Evolutionary conservation across 2,113 vertebrate species (phyloP).

Genomic region (Zosterops japonicus): DNA sequence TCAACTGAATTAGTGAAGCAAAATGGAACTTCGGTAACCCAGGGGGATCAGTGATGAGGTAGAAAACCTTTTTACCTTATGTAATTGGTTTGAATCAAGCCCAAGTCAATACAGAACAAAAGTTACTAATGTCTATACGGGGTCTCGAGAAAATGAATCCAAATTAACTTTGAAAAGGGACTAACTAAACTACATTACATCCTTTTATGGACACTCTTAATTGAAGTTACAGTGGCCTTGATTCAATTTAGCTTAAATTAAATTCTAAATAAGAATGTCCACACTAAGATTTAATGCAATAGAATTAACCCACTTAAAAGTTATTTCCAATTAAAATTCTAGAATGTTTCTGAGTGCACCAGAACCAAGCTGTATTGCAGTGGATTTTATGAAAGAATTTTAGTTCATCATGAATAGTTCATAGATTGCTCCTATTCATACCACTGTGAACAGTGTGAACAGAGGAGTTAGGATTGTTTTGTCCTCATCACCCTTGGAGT

Average conservation of each 20-base stretch:
- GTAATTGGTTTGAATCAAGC: conserved; percentile 11
- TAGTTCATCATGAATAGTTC: not conserved
- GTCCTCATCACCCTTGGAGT: not conserved
- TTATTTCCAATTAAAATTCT: conserved; percentile 48
- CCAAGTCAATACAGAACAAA: conserved; percentile 26
- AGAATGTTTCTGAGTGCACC: not conserved
- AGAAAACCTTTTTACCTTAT: conserved; percentile 28
- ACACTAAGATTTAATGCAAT: conserved; percentile 44
- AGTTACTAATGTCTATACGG: not conserved
- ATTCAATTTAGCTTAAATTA: conserved; percentile 58
- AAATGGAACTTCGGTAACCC: not conserved
- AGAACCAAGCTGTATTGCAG: not conserved
- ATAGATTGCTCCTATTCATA: not conserved
- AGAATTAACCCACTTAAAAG: conserved; percentile 46
- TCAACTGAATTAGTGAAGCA: not conserved
- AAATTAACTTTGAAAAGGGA: conserved; percentile 49
- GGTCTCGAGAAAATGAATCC: conserved; percentile 14
- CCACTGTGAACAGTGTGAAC: not conserved
- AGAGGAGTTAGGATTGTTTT: not conserved
- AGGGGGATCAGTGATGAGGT: not conserved
- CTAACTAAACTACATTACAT: conserved; percentile 27
- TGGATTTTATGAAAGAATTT: not conserved
- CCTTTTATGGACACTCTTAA: conserved; percentile 49
- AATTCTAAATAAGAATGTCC: conserved; percentile 37
- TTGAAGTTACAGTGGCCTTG: conserved; percentile 55